These are phyloP conservation scores for Lophura nycthemera DNA, from an alignment of 2,113 vertebrate species.

Conservation along the genomic window DNA sequence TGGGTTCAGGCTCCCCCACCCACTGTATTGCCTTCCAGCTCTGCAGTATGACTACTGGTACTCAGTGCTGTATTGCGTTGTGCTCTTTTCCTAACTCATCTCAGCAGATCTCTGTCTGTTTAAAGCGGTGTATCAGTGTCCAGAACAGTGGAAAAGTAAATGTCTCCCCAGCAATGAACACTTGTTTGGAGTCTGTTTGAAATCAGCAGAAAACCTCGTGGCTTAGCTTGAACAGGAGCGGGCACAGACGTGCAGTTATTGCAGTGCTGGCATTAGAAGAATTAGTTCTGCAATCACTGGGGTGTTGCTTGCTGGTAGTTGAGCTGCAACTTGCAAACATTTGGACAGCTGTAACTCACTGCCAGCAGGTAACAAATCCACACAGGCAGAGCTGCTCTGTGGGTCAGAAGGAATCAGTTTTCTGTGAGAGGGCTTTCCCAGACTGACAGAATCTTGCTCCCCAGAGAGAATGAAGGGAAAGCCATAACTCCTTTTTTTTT, in stretches of 20 bases:
- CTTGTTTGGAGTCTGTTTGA: not conserved
- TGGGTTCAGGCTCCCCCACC: not conserved
- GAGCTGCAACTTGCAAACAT: constrained; percentile 17
- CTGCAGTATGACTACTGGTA: accelerated
- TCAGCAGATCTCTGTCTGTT: not conserved
- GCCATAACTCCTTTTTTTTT: not conserved
- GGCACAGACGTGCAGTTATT: accelerated
- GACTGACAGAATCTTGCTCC: not conserved
- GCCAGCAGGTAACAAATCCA: not conserved
- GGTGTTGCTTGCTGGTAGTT: not conserved
- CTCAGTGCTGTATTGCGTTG: not conserved
- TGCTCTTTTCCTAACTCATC: not conserved
- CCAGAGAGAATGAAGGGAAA: not conserved
- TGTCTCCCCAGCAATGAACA: not conserved
- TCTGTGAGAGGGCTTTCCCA: not conserved
- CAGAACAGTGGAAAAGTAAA: not conserved
- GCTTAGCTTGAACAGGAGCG: not conserved
- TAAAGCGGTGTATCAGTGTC: not conserved
- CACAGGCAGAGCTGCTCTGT: not conserved
- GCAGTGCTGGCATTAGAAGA: not conserved
- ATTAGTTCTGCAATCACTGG: constrained; percentile 21
- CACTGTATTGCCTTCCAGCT: not conserved
- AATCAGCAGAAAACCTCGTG: not conserved
- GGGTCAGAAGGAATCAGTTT: not conserved
- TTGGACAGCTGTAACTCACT: not conserved